Evolutionary conservation across 1,140 invertebrate genomes (phyloP).

Genomic region (Cotesia typhae): DNA sequence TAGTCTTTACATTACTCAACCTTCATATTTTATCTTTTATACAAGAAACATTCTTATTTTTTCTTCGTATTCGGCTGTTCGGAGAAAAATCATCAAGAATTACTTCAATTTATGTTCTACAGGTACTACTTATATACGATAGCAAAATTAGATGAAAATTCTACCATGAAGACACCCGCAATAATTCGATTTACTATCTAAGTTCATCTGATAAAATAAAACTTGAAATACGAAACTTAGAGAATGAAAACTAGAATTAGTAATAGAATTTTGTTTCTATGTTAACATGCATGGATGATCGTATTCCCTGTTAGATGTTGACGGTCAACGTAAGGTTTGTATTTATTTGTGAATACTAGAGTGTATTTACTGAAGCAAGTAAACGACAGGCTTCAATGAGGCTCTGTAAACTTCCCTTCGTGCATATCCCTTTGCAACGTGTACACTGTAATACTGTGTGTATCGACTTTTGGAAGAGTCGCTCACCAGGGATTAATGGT

Average conservation of each 20-base stretch:
- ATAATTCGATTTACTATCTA: background rate
- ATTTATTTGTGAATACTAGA: conserved; percentile 5
- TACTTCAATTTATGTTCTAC: too few relatives aligned
- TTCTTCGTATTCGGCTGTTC: too few relatives aligned
- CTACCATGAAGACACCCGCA: background rate
- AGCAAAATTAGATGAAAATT: background rate
- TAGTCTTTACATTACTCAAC: too few relatives aligned
- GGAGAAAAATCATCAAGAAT: too few relatives aligned
- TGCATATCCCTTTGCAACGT: background rate
- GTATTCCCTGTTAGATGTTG: conserved; percentile 3
- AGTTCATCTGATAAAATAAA: background rate
- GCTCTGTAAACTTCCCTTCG: background rate
- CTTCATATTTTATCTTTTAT: too few relatives aligned
- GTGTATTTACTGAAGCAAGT: conserved; percentile 12
- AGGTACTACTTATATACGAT: too few relatives aligned
- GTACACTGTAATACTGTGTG: background rate
- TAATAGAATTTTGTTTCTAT: background rate
- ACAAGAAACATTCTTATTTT: too few relatives aligned
- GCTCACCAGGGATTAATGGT: background rate
- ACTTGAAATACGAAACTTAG: background rate
- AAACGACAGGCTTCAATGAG: conserved; percentile 16
- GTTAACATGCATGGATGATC: background rate
- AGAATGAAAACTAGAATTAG: conserved; percentile 12
- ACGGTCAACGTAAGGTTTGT: conserved; percentile 2
- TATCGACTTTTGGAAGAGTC: conserved; percentile 11